Conservation (phyloP, 2,113 vertebrate species). For the Meriones unguiculatus region DNA sequence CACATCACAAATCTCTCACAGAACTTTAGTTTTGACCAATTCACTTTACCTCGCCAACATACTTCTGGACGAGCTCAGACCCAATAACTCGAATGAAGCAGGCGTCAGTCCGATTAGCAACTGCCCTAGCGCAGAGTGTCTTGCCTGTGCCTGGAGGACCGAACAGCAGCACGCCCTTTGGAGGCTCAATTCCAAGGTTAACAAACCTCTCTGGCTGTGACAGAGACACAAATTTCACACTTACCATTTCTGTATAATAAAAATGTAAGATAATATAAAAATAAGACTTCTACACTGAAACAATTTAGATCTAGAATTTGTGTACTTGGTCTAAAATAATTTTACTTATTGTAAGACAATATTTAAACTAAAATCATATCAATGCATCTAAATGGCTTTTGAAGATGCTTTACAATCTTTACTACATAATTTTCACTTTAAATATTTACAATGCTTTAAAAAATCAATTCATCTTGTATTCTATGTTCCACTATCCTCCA, state of each 20-base stretch:
- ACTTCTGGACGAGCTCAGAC: slow-evolving; percentile 98
- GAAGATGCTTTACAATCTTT: slow-evolving; percentile 36
- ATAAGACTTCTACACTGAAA: slow-evolving; percentile 23
- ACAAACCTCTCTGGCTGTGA: slow-evolving; percentile 97
- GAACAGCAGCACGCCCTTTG: slow-evolving; percentile 98
- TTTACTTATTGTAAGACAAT: slow-evolving; percentile 37
- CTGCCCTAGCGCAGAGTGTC: slow-evolving; percentile 97
- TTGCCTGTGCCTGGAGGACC: slow-evolving; percentile 98
- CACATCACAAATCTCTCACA: not conserved
- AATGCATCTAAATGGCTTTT: slow-evolving; percentile 15
- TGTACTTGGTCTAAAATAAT: slow-evolving; percentile 8
- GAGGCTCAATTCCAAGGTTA: slow-evolving; percentile 98
- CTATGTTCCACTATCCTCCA: slow-evolving; percentile 15
- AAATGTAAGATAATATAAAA: not conserved
- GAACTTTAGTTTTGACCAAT: not conserved
- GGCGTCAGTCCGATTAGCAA: slow-evolving; percentile 97
- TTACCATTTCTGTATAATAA: slow-evolving; percentile 40
- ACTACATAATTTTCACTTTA: slow-evolving; percentile 5
- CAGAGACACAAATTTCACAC: slow-evolving; percentile 58
- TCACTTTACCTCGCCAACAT: slow-evolving; percentile 96
- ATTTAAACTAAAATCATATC: slow-evolving; percentile 10
- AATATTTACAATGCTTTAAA: slow-evolving; percentile 27
- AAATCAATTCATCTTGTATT: not conserved
- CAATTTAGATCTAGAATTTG: slow-evolving; percentile 27
- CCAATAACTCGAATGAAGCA: slow-evolving; percentile 99